phyloP scores from a whole-genome alignment of 2,113 vertebrate genomes.

The Zosterops hypoxanthus region DNA sequence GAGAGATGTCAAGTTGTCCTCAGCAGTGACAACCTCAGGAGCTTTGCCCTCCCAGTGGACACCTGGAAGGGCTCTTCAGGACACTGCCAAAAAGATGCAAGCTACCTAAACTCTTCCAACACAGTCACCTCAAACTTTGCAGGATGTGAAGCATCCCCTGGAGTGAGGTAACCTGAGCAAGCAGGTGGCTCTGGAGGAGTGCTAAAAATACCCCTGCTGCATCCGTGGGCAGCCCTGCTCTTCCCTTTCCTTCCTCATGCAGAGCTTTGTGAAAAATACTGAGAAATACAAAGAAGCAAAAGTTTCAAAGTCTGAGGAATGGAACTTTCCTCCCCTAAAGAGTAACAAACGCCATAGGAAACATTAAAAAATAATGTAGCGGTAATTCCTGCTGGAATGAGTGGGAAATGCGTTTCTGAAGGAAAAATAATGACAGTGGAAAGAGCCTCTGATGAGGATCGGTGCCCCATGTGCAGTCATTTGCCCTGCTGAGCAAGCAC shows the following conservation, averaged over 20 bases:
- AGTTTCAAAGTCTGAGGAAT: not conserved
- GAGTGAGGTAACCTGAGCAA: not conserved
- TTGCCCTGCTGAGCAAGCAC: not conserved
- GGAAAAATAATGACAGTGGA: not conserved
- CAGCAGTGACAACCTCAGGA: not conserved
- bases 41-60: not conserved
- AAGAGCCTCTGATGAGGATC: not conserved
- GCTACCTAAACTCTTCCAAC: not conserved
- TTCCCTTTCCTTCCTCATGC: not conserved
- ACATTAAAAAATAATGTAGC: not conserved
- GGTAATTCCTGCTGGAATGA: not conserved
- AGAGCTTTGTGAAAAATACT: not conserved
- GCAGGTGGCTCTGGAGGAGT: not conserved
- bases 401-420: constrained; percentile 36
- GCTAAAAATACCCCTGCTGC: constrained; percentile 54
- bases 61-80: not conserved
- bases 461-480: not conserved
- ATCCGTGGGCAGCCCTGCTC: not conserved
- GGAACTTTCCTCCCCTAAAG: not conserved
- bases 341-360: not conserved
- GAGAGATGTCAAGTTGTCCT: not conserved
- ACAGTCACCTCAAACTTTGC: not conserved
- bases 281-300: not conserved
- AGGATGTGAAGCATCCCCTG: not conserved
- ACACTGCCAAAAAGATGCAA: not conserved